Percentiles rank a stretch among this genome's conserved stretches.
phyloP scores from a whole-genome alignment of 30 jellyfish, hydroid and myxozoan species.

The Phacellophora camtschatica region DNA sequence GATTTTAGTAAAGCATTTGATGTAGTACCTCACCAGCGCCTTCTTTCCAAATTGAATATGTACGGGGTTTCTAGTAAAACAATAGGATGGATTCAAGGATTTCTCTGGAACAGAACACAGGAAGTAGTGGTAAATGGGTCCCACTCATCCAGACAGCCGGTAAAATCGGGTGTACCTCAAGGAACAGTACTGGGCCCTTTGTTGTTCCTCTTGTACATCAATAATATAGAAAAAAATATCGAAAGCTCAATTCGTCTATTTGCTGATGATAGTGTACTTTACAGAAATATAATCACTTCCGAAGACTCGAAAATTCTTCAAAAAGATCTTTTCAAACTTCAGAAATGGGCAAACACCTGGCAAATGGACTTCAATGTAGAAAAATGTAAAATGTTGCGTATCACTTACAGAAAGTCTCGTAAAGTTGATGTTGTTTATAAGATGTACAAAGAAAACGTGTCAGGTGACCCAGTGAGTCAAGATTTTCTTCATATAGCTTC shows the following conservation, averaged over 20 bases:
- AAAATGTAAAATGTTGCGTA: conserved; percentile 2
- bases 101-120: not conserved
- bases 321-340: conserved; percentile 6
- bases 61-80: not conserved
- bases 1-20: not conserved
- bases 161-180: conserved; percentile 27
- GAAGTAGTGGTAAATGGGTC: conserved; percentile 21
- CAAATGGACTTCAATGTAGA: not conserved
- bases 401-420: not conserved
- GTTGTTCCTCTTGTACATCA: conserved; percentile 30
- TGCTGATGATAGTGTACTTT: conserved; percentile 44
- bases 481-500: not conserved
- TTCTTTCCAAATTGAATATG: not conserved
- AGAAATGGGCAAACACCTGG: conserved; percentile 27
- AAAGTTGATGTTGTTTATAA: not conserved
- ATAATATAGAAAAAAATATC: conserved; percentile 15
- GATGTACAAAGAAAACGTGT: conserved; percentile 27
- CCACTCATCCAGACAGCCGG: conserved; percentile 17
- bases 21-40: not conserved
- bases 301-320: conserved; percentile 16
- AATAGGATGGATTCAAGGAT: not conserved
- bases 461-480: conserved; percentile 38
- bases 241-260: conserved; percentile 33
- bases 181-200: too few relatives aligned
- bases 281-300: conserved; percentile 2